phyloP scores from a whole-genome alignment of 2,113 vertebrate genomes.

The Petroica traversi region DNA sequence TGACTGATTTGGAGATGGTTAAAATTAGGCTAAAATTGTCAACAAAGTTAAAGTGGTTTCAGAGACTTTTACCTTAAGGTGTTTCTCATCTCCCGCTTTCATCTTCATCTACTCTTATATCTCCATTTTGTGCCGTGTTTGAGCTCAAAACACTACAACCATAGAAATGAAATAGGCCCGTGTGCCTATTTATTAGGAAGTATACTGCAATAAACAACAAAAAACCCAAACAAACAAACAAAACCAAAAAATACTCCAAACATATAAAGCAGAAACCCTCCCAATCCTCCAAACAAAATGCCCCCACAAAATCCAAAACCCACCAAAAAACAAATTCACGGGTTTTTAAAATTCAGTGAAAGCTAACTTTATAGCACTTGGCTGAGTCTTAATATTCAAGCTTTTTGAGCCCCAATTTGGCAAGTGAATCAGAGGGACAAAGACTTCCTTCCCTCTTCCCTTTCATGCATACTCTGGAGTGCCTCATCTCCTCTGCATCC shows the following conservation, averaged over 20 bases:
- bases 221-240: too few species aligned
- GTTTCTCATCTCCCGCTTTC: background rate
- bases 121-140: background rate
- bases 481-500: background rate
- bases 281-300: background rate
- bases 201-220: background rate
- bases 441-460: background rate
- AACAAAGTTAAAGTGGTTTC: background rate
- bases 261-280: background rate
- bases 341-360: background rate
- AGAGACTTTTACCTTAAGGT: background rate
- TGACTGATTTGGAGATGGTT: background rate
- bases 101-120: background rate
- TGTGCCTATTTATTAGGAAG: background rate
- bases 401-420: background rate
- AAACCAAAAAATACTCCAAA: background rate
- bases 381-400: background rate
- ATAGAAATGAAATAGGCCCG: background rate
- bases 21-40: background rate
- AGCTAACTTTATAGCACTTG: background rate
- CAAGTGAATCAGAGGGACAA: background rate
- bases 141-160: background rate
- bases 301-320: background rate
- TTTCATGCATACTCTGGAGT: accelerated
- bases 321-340: background rate